Evolutionary conservation across 1,140 invertebrate genomes (phyloP), one percentile per base, ranked within the genome.

Genomic region (Tetraneura akinire): DNA sequence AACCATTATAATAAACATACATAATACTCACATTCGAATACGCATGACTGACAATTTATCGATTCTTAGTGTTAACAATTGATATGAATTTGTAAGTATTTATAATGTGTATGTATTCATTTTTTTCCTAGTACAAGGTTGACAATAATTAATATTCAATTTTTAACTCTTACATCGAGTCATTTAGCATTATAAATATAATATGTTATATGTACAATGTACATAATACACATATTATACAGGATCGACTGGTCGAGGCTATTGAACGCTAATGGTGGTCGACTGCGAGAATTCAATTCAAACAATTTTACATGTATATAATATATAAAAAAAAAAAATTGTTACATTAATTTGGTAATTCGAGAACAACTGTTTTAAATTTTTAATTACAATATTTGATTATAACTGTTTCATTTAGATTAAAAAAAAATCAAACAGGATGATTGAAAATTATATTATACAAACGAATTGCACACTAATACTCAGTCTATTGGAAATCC

Each of bases 71-170:
- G 45, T 51, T 29, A 51, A 71, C 68, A 49, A 51, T 70, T 47
- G 42, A 26, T 49, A 49, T 51, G 68, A 51, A 71, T 51, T 51
- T n/a, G 16, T 71, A 51, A 71, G 47, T 49, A 29, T 14, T 71
- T 71, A n/a, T 49, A 68, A 71, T 29, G 9, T 11, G 16, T 29
- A 51, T 51, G 49, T 71, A 71, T 71, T 71, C 68, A 51, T 68
- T 47, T 70, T 70, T 70, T 70, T n/a, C 23, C 23, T 23, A 18
- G 68, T 51, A 71, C 68, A 71, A 71, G 68, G 68, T 71, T 29
- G 68, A 49, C 49, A 49, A 18, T 51, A 71, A 71, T 51, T 49
- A 51, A 51, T 71, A 71, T 71, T 71, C 68, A 9, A 49, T 0
- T 71, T 49, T 26, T 18, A 26, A 70, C 23, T 49, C 23, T 29